Evolutionary conservation across 2,888 invertebrate genomes (phyloP).

Genomic region (Caenorhabditis doughertyi): DNA sequence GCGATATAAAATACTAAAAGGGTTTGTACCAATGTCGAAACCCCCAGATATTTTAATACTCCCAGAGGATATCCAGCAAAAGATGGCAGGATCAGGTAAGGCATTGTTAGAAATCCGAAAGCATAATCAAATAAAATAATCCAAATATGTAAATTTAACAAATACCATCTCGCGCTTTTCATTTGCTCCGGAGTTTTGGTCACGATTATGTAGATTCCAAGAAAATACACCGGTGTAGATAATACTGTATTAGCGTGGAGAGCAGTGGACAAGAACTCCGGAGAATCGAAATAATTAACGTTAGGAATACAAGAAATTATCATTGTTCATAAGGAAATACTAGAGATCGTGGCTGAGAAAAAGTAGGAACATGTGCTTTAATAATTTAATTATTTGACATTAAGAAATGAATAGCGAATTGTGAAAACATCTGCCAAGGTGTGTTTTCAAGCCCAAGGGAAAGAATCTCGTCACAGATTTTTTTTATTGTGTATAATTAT

Average conservation of each 20-base stretch:
- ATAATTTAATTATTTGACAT: too few relatives aligned
- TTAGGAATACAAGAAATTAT: background rate
- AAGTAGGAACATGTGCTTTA: too few relatives aligned
- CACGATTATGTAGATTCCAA: slow-evolving; percentile 14
- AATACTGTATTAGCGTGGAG: background rate
- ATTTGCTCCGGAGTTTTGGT: slow-evolving; percentile 19
- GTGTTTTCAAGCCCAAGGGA: too few relatives aligned
- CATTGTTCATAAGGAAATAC: too few relatives aligned
- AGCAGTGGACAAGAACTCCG: background rate
- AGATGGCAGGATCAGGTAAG: background rate
- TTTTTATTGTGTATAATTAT: too few relatives aligned
- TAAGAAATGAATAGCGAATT: too few relatives aligned
- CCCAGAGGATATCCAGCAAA: background rate
- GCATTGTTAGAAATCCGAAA: background rate
- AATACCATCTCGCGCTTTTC: slow-evolving; percentile 10
- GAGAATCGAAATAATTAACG: background rate
- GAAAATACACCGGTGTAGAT: background rate
- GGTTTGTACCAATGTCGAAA: background rate
- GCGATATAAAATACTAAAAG: background rate
- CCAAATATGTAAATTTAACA: background rate
- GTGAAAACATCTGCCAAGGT: too few relatives aligned
- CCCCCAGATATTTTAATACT: background rate
- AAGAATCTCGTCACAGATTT: too few relatives aligned
- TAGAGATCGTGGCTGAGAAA: too few relatives aligned
- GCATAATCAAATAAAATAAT: slow-evolving; percentile 4